Evolutionary conservation across 92 coral and sea anemone genomes (phyloP), one percentile per base, ranked within the genome.

Genomic region (Montipora capitata): DNA sequence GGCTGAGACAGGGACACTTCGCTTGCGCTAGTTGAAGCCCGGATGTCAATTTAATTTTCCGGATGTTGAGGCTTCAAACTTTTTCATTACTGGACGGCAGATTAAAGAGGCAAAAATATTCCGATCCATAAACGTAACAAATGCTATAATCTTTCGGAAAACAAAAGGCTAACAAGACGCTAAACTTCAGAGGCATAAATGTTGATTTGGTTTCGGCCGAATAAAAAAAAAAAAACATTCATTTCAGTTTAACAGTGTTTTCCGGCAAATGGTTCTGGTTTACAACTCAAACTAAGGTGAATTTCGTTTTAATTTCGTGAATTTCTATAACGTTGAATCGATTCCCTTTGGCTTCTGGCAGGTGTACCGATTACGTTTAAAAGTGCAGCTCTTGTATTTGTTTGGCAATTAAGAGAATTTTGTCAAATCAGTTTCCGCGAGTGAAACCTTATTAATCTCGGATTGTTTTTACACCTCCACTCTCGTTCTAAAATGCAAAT

Each of bases 311-410:
- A 45, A 45, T 45, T 45, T 45, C 51, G 6, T 45, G 7, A 70
- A 40, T 5, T 16, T 70, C 11, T 17, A 72, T 38, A 77, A 69
- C 56, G 56, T 71, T 70, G 42, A 9, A 70, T 82, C 86, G 86
- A 82, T 54, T 70, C 78, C 68, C 49, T 41, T 48, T 83, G 44
- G 79, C 16, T n/a, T 9, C 5, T 5, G 79, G 42, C 80, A 83
- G 79, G 70, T 83, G 87, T 58, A 4, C 49, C 41, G 72, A 8
- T 13, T 12, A 83, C 77, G 14, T 71, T 62, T 58, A 72, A 83
- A 83, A 83, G 87, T 83, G 87, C 87, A 83, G 79, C 72, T 83
- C 80, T 72, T 83, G 75, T 83, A 44, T 83, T 83, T 83, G 79
- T 72, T 72, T 83, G 87, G 57, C 87, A 83, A 83, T 83, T 83